These are phyloP conservation scores for Leiothrix lutea DNA, from an alignment of 2,113 vertebrate species.

Conservation along the genomic window DNA sequence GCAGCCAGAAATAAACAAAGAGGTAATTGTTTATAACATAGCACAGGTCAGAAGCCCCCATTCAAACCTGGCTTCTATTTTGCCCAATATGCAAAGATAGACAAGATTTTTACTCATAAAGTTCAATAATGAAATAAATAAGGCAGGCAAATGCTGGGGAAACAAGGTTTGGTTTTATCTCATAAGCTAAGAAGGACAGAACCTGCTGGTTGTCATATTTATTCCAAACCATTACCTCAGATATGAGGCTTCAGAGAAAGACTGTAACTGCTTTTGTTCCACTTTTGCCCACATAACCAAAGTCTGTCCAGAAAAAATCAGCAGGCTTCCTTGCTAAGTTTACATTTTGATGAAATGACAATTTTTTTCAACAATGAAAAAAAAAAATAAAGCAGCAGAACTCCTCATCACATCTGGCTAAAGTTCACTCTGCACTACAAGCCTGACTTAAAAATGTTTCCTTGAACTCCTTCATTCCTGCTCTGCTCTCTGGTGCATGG, in stretches of 20 bases:
- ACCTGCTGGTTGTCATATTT: not conserved
- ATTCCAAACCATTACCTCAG: not conserved
- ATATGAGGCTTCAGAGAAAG: not conserved
- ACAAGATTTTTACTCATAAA: not conserved
- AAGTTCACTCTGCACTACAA: not conserved
- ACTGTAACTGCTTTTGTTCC: not conserved
- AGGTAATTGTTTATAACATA: not conserved
- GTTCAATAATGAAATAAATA: not conserved
- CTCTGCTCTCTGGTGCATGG: not conserved
- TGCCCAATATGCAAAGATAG: not conserved
- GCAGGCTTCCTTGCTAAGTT: not conserved
- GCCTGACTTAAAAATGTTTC: not conserved
- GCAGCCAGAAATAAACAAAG: not conserved
- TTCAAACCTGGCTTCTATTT: not conserved
- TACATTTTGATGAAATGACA: not conserved
- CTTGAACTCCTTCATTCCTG: not conserved
- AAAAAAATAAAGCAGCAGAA: not conserved
- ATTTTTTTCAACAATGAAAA: not conserved
- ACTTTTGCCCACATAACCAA: not conserved
- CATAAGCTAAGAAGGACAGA: not conserved
- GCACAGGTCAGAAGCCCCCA: not conserved
- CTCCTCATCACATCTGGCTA: not conserved
- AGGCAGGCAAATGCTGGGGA: not conserved
- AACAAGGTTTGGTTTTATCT: not conserved
- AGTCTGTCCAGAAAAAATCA: not conserved